Evolutionary conservation across 2,888 invertebrate genomes (phyloP).

Genomic region (Trilocha varians): DNA sequence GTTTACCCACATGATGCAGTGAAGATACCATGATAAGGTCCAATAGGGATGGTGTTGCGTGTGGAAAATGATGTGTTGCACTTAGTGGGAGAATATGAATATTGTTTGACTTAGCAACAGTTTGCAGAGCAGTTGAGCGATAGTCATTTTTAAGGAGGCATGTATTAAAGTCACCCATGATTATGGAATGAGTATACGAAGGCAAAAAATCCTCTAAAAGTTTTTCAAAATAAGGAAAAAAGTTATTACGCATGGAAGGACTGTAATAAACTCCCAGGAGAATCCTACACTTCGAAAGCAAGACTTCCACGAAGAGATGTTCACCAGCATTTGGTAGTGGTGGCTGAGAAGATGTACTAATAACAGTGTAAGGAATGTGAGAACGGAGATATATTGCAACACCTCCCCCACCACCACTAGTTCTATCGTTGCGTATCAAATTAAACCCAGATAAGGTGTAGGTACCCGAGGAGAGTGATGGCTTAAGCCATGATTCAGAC

Average conservation of each 20-base stretch:
- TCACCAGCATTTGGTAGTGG: too few relatives aligned
- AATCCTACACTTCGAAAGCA: background rate
- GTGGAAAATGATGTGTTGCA: constrained; percentile 3
- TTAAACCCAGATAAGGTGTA: too few relatives aligned
- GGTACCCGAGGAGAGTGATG: too few relatives aligned
- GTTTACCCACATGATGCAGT: constrained; percentile 2
- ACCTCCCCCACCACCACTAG: too few relatives aligned
- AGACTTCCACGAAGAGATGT: background rate
- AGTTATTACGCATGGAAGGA: constrained; percentile 1
- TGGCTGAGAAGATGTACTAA: too few relatives aligned
- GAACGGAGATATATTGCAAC: too few relatives aligned
- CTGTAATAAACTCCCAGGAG: constrained; percentile 3
- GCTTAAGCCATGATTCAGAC: too few relatives aligned
- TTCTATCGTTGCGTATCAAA: too few relatives aligned
- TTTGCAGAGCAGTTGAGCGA: background rate
- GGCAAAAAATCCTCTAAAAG: constrained; percentile 6
- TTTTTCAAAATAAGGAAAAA: constrained; percentile 5
- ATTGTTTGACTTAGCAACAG: background rate
- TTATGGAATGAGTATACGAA: constrained; percentile 1
- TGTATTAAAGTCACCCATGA: too few relatives aligned
- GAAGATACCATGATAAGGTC: constrained; percentile 5
- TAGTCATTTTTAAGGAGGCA: constrained; percentile 5
- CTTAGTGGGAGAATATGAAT: constrained; percentile 4
- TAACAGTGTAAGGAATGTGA: too few relatives aligned
- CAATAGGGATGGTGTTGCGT: constrained; percentile 1